Conservation (phyloP, 2,113 vertebrate genomes). For the Nipponia nippon region DNA sequence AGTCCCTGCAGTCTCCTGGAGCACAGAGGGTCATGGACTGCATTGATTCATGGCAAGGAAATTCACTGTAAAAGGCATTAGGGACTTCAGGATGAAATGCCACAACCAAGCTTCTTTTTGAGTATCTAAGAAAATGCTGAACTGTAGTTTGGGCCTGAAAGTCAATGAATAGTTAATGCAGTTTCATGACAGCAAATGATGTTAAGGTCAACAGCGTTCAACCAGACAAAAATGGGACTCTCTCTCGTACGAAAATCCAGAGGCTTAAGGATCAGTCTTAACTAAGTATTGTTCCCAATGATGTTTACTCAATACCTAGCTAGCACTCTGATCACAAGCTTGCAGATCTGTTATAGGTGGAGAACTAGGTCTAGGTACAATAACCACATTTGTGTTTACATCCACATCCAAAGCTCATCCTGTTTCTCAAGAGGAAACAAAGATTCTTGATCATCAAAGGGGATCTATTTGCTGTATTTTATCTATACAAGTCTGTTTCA, state of each 20-base stretch:
- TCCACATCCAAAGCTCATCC: not conserved
- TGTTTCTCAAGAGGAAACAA: not conserved
- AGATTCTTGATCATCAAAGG: not conserved
- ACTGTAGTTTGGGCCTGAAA: not conserved
- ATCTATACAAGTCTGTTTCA: not conserved
- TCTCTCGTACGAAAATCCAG: not conserved
- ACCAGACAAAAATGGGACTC: not conserved
- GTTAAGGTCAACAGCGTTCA: not conserved
- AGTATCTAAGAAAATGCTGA: not conserved
- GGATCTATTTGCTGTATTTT: not conserved
- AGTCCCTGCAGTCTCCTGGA: not conserved
- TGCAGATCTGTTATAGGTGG: not conserved
- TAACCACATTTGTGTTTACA: not conserved
- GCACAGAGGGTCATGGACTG: not conserved
- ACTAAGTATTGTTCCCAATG: not conserved
- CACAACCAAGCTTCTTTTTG: not conserved
- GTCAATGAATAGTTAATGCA: not conserved
- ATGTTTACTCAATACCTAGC: not conserved
- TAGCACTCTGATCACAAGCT: not conserved
- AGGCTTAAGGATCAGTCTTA: not conserved
- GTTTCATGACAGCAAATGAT: not conserved
- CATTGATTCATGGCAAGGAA: not conserved
- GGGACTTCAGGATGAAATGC: not conserved
- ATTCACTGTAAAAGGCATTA: not conserved
- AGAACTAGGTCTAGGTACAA: not conserved